Conservation (phyloP, 2,113 vertebrate species). For the Eolophus roseicapilla region DNA sequence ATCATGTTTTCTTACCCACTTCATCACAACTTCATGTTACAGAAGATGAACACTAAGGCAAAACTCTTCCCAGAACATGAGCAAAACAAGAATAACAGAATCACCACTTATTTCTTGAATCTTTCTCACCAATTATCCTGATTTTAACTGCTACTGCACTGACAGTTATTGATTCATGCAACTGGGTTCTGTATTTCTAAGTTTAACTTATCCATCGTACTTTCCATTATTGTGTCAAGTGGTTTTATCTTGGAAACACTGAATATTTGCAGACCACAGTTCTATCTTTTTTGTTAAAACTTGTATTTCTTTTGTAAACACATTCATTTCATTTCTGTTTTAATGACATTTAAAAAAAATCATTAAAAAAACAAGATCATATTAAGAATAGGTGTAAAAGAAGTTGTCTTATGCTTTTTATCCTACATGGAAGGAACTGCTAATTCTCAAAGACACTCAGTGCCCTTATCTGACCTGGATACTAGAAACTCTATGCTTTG, state of each 20-base stretch:
- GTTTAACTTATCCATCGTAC: not conserved
- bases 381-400: not conserved
- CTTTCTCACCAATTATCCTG: not conserved
- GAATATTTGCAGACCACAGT: not conserved
- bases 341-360: not conserved
- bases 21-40: not conserved
- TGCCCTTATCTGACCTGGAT: not conserved
- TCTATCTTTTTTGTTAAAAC: not conserved
- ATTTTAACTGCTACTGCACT: not conserved
- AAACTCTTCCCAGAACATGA: fast-evolving
- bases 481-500: not conserved
- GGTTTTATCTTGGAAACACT: not conserved
- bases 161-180: not conserved
- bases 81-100: not conserved
- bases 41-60: not conserved
- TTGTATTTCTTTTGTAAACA: not conserved
- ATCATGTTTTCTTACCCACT: not conserved
- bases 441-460: not conserved
- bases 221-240: not conserved
- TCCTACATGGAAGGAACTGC: not conserved
- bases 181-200: not conserved
- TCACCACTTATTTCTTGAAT: not conserved
- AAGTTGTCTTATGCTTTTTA: not conserved
- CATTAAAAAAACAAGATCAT: not conserved
- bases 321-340: not conserved